Base-by-base conservation (phyloP, 2,113 vertebrate species). In the Tiliqua scincoides region DNA sequence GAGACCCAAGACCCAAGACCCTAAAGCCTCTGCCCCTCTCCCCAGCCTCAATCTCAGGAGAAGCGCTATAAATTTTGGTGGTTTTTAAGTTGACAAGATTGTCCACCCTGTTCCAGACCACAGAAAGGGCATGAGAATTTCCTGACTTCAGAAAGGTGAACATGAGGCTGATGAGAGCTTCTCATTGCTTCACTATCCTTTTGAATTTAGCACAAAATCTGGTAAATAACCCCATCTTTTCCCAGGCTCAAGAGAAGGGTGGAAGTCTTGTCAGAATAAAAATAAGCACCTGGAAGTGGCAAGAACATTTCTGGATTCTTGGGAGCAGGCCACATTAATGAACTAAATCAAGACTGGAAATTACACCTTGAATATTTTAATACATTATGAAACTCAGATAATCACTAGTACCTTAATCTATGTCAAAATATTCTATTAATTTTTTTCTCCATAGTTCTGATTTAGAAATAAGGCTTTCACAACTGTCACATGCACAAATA, bases 401-500 rank as follows among this genome's bases (percentile, higher is more conserved):
- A 57, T 1, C 30, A 72, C 25, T 0, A 3, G 15, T 11, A 71
- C 73, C 25, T 3, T 17, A 0, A 1, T 27, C 3, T 25, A 81
- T 6, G 74, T 30, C 40, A 0, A 3, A 30, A 0, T 85, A 18
- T 63, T 48, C 27, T 20, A 62, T 21, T 48, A 79, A 57, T n/a
- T 35, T 61, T 52, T 1, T 9, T 67, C 0, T 5, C 21, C 0
- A 15, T 11, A 81, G 68, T 0, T 1, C 30, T 1, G 79, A 25
- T 73, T 27, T 14, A 70, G 3, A 2, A 61, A 15, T 0, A 85
- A 76, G 79, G 82, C 0, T 40, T 71, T 61, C 0, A 0, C 8
- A 85, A 85, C 76, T 0, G 1, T 76, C 40, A 76, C 79, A 27
- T 43, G 85, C 40, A 6, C 84, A 89, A 91, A 5, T 96, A 99